phyloP scores from a whole-genome alignment of 2,113 vertebrate genomes.

The Rhea pennata region DNA sequence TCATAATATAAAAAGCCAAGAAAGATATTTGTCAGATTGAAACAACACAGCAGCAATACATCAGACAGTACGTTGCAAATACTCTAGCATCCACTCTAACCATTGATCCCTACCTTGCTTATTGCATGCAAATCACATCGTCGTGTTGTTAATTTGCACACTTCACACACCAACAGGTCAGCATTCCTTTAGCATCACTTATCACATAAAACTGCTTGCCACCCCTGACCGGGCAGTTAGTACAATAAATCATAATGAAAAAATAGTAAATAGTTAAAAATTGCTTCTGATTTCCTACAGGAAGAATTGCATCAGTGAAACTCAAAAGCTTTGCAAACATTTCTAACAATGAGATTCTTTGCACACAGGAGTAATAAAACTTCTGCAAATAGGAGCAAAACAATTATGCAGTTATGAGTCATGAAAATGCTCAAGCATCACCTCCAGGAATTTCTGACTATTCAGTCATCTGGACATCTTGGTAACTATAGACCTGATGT shows the following conservation, averaged over 20 bases:
- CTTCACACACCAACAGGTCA: not conserved
- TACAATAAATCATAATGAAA: not conserved
- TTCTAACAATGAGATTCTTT: not conserved
- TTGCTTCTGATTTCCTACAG: not conserved
- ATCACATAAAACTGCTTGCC: not conserved
- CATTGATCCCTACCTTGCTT: not conserved
- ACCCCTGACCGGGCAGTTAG: not conserved
- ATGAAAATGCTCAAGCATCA: not conserved
- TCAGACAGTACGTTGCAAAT: rapidly evolving
- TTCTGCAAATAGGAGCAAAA: not conserved
- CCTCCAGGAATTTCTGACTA: conserved; percentile 6
- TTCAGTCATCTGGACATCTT: not conserved
- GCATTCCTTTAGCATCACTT: not conserved
- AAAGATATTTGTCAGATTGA: not conserved
- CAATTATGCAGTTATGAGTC: not conserved
- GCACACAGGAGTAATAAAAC: not conserved
- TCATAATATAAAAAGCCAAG: not conserved
- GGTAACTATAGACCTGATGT: not conserved
- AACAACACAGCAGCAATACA: not conserved
- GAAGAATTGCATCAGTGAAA: not conserved
- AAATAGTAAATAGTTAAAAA: not conserved
- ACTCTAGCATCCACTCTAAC: not conserved
- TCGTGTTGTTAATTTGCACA: not conserved
- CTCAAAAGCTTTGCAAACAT: not conserved
- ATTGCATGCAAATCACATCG: rapidly evolving